These are phyloP conservation scores for Phrixothrix hirtus DNA, from an alignment of 2,888 invertebrate genomes.

Conservation along the genomic window DNA sequence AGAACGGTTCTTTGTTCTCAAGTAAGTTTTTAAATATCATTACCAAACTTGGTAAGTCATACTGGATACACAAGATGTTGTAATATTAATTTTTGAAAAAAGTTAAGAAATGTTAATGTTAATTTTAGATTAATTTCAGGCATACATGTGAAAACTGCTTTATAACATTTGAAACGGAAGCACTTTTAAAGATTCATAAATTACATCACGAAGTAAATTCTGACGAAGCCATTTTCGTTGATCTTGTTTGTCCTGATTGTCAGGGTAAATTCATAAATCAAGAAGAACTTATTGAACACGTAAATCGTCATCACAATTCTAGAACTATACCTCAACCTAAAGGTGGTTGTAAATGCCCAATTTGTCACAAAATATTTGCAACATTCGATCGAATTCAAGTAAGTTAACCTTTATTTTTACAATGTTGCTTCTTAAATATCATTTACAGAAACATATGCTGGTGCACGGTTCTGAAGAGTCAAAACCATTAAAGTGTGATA, in stretches of 20 bases:
- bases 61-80: no score
- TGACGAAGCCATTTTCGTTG: conserved; percentile 37
- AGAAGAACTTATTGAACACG: conserved; percentile 45
- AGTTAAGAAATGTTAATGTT: no score
- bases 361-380: conserved; percentile 69
- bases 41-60: no score
- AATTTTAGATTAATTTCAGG: conserved; percentile 14
- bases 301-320: conserved; percentile 36
- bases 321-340: conserved; percentile 33
- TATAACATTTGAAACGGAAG: conserved; percentile 19
- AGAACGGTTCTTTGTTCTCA: conserved; percentile 43
- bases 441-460: conserved; percentile 63
- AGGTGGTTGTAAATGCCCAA: conserved; percentile 61
- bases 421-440: conserved; percentile 7
- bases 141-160: conserved; percentile 27
- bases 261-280: conserved; percentile 46
- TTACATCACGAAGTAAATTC: conserved; percentile 43
- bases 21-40: no score
- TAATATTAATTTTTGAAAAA: no score
- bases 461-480: conserved; percentile 69
- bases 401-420: conserved; percentile 24
- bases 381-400: conserved; percentile 64
- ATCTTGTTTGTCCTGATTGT: conserved; percentile 47
- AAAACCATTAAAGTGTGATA: conserved; percentile 70
- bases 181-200: conserved; percentile 46